These are phyloP conservation scores for Clusia tigrina DNA, from an alignment of 2,888 invertebrate species.

Conservation along the genomic window DNA sequence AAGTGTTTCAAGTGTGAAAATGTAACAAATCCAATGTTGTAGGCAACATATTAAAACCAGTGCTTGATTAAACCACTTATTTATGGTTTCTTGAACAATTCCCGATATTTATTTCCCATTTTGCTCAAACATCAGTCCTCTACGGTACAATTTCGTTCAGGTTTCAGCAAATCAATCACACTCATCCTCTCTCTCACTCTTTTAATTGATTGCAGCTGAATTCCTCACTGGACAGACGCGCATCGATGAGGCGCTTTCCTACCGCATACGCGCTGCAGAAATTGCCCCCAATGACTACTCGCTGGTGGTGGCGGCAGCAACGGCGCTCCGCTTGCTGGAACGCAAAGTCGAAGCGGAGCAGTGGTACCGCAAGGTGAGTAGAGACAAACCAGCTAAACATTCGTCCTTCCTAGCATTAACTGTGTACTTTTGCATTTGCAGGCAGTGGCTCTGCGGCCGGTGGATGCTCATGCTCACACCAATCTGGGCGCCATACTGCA, in stretches of 20 bases:
- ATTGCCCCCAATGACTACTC: slow-evolving; percentile 82
- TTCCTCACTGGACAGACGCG: slow-evolving; percentile 84
- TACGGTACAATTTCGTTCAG: background rate
- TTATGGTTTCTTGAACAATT: too few relatives aligned
- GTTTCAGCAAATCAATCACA: background rate
- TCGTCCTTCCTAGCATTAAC: background rate
- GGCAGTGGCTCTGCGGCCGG: slow-evolving; percentile 66
- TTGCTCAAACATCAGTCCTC: slow-evolving; percentile 9
- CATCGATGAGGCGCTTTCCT: slow-evolving; percentile 81
- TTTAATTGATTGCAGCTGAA: slow-evolving; percentile 72
- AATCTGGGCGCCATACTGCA: slow-evolving; percentile 96
- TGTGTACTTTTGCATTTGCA: slow-evolving; percentile 27
- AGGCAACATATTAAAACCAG: too few relatives aligned
- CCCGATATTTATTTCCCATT: background rate
- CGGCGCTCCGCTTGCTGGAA: slow-evolving; percentile 83
- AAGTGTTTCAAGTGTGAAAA: too few relatives aligned
- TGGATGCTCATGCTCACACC: slow-evolving; percentile 91
- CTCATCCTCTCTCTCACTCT: background rate
- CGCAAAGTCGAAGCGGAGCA: slow-evolving; percentile 83
- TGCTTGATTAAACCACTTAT: too few relatives aligned
- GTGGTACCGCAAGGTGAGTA: slow-evolving; percentile 81
- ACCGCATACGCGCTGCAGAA: slow-evolving; percentile 81
- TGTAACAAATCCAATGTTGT: too few relatives aligned
- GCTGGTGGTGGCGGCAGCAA: slow-evolving; percentile 86
- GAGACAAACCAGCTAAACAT: background rate